Base-by-base conservation (phyloP, 2,113 vertebrate genomes). In the Malaclemys terrapin region DNA sequence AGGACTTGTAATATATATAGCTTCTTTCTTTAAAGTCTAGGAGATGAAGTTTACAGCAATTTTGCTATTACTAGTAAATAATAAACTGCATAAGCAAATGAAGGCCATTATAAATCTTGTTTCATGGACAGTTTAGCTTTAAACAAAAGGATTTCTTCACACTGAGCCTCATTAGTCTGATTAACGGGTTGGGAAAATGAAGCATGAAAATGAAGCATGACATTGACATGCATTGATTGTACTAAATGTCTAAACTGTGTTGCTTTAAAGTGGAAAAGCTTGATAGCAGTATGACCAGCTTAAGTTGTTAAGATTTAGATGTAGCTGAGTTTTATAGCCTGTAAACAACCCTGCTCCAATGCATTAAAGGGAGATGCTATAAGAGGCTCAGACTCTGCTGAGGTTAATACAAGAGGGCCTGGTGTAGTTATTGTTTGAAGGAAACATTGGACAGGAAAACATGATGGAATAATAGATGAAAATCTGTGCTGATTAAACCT, bases 81-180 rank as follows among this genome's bases (percentile, higher is more conserved):
- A 84, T 72, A 89, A 94, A 84, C 93, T 96, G 89, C 95, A 89
- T 90, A 92, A 95, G 93, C 76, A 93, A 89, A 94, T 82, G 88
- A 5, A 93, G 85, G 38, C 88, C 54, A 88, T 96, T 96, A 27
- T 91, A 93, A 89, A 52, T 62, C 57, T 80, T 85, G 86, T 90
- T 94, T 93, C 94, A 95, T 94, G 95, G 87, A 62, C 93, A 87
- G 92, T 94, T 91, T 85, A 94, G 35, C 62, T 93, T 93, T 84
- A 94, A 96, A 97, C 97, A 97, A 97, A 97, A 84, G 87, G 62
- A 91, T 95, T 97, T 97, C 82, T 95, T 98, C 95, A 93, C 94
- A 93, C 91, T 97, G 95, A 96, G 50, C 87, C 97, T 97, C 97
- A 98, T 98, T 98, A 98, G 91, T 98, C 89, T 97, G 97, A 98